These are phyloP conservation scores for Mycetomoellerius zeteki DNA, from an alignment of 1,140 invertebrate species.

Conservation along the genomic window DNA sequence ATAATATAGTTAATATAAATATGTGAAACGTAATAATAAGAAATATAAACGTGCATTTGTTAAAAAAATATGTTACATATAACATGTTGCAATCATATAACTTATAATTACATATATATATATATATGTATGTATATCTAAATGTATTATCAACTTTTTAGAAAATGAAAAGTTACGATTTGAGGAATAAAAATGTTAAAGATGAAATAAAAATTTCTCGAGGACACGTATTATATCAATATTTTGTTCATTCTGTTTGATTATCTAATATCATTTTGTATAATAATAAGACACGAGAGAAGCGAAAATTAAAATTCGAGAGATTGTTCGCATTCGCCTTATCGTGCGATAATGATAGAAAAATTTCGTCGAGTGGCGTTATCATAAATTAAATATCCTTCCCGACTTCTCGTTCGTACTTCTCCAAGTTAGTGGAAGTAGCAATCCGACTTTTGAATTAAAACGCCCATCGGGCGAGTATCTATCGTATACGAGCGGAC, in stretches of 20 bases:
- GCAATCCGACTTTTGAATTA: constrained; percentile 74
- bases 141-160: too few relatives aligned
- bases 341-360: constrained; percentile 40
- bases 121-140: too few relatives aligned
- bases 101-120: too few relatives aligned
- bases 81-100: too few relatives aligned
- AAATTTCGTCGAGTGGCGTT: constrained; percentile 18
- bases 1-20: not conserved
- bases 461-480: constrained; percentile 64
- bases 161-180: not conserved
- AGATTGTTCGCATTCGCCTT: not conserved
- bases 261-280: not conserved
- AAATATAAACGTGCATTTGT: not conserved
- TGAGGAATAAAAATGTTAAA: not conserved
- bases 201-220: not conserved
- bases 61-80: not conserved
- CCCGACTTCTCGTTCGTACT: constrained; percentile 16
- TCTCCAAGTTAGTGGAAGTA: constrained; percentile 30
- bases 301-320: not conserved
- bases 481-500: constrained; percentile 18
- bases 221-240: not conserved
- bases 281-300: not conserved
- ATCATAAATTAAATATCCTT: constrained; percentile 50
- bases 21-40: not conserved
- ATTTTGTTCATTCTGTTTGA: not conserved